Evolutionary conservation across 2,113 vertebrate species (phyloP).

Genomic region (Lophura nycthemera): DNA sequence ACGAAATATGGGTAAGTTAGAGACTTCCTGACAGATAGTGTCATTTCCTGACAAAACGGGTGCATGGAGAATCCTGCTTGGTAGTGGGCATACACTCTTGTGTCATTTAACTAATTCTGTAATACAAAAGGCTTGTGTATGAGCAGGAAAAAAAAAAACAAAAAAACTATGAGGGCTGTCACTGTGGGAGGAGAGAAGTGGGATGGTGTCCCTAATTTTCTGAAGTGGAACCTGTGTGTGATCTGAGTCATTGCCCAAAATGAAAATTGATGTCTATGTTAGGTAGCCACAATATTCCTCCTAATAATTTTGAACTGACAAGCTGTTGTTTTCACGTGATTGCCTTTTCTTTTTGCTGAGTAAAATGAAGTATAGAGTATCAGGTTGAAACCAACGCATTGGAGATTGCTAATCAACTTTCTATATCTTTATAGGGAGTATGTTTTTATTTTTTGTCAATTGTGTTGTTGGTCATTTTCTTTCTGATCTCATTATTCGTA

Average conservation of each 20-base stretch:
- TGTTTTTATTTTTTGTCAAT: not conserved
- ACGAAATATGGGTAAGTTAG: not conserved
- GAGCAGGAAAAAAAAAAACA: not conserved
- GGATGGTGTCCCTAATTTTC: constrained; percentile 5
- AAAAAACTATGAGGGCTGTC: not conserved
- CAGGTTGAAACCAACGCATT: constrained; percentile 56
- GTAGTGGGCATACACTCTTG: accelerated
- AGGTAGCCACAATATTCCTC: constrained; percentile 45
- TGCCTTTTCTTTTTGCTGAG: constrained; percentile 17
- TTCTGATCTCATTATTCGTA: not conserved
- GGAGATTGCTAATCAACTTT: constrained; percentile 1
- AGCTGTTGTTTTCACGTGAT: constrained; percentile 41
- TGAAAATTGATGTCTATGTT: constrained; percentile 17
- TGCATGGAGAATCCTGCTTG: not conserved
- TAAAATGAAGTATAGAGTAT: constrained; percentile 40
- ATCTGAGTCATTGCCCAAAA: constrained; percentile 44
- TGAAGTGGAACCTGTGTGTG: not conserved
- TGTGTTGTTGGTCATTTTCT: not conserved
- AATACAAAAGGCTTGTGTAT: not conserved
- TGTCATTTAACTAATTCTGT: not conserved
- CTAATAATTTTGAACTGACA: constrained; percentile 54
- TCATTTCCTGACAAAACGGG: not conserved
- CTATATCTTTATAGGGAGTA: not conserved
- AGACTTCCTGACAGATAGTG: not conserved
- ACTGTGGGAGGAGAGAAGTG: not conserved